phyloP scores from a whole-genome alignment of 2,888 invertebrate genomes.

The Tenthredo distinguenda region DNA sequence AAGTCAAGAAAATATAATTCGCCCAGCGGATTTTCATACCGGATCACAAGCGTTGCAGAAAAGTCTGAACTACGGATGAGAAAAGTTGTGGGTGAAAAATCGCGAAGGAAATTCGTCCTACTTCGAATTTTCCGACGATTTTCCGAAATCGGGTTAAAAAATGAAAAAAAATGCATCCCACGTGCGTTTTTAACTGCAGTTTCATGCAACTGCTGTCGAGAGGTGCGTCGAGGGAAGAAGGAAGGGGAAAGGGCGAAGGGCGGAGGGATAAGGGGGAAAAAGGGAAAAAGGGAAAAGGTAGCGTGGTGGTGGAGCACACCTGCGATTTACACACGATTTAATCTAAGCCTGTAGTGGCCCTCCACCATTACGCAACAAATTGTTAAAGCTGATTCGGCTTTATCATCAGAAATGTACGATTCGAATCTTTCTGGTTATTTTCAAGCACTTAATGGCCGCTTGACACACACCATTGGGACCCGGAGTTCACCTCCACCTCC shows the following conservation, averaged over 20 bases:
- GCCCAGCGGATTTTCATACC: neutral
- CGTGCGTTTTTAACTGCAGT: constrained; percentile 23
- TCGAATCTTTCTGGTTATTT: constrained; percentile 65
- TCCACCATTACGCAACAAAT: constrained; percentile 52
- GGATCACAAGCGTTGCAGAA: neutral
- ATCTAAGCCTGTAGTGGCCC: constrained; percentile 40
- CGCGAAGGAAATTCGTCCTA: neutral
- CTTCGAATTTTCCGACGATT: neutral
- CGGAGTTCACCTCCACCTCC: too few species aligned
- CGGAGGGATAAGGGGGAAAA: neutral
- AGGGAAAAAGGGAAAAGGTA: neutral
- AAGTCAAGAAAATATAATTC: too few species aligned
- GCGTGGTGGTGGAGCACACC: constrained; percentile 33
- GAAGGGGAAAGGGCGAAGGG: neutral
- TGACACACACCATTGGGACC: constrained; percentile 65
- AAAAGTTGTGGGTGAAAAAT: neutral
- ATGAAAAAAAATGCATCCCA: neutral
- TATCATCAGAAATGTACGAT: constrained; percentile 63
- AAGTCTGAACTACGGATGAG: neutral
- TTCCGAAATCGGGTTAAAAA: neutral
- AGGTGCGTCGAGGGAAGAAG: neutral
- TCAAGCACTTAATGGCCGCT: constrained; percentile 72
- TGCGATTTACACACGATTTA: constrained; percentile 47
- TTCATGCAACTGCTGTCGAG: constrained; percentile 35
- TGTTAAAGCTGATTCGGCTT: constrained; percentile 53